Percentiles rank a stretch among this genome's conserved stretches.
Conservation (phyloP, 2,113 vertebrate species). For the Cyprinodon tularosa region DNA sequence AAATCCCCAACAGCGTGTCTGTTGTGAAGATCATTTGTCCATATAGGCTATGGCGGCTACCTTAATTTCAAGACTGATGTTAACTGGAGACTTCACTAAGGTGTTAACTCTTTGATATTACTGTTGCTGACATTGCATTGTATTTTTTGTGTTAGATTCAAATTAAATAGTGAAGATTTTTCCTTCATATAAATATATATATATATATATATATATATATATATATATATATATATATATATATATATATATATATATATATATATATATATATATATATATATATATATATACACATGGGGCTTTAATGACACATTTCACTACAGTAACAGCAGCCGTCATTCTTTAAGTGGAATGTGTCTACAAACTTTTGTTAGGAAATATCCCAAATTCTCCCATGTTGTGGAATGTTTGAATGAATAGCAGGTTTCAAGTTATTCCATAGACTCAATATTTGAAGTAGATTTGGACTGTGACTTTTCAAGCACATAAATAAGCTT, state of each 20-base stretch:
- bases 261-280: too few species aligned
- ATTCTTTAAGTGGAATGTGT: not conserved
- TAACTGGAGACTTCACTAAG: not conserved
- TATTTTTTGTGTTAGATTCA: too few species aligned
- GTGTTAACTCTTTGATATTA: constrained; percentile 42
- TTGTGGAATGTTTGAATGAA: not conserved
- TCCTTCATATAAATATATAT: too few species aligned
- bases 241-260: too few species aligned
- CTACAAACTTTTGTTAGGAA: not conserved
- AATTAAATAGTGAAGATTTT: too few species aligned
- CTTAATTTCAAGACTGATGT: constrained; percentile 41
- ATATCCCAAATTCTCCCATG: too few species aligned
- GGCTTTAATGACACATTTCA: not conserved
- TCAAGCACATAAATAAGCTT: not conserved
- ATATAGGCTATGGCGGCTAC: constrained; percentile 26
- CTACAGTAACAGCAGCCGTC: not conserved
- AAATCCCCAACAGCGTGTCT: constrained; percentile 38
- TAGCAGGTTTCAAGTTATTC: not conserved
- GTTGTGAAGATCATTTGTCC: constrained; percentile 59
- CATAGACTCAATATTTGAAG: not conserved
- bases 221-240: too few species aligned
- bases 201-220: too few species aligned
- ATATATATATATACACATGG: too few species aligned
- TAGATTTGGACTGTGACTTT: not conserved
- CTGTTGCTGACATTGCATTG: constrained; percentile 9